Base-by-base conservation (phyloP, 2,113 vertebrate genomes). In the Tamias sibiricus region DNA sequence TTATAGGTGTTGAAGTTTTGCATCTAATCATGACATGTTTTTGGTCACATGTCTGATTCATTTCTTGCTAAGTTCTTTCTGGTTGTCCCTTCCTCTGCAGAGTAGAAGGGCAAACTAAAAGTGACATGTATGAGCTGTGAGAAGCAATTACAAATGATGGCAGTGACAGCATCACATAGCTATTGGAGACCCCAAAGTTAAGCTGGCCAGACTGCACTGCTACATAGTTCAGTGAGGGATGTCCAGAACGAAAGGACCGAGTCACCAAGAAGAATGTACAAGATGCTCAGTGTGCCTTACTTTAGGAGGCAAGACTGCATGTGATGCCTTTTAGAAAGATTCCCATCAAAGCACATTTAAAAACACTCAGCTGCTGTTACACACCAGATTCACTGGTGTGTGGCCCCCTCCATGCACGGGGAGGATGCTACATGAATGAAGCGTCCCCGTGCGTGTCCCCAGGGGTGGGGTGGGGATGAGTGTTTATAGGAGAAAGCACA, bases 151-250 rank as follows among this genome's bases (percentile, higher is more conserved):
- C 64, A 75, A n/a, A 47, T 1, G 42, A 80, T 37, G 52, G 66
- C 40, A 17, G 69, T 6, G 40, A 49, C 6, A 13, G 49, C 54
- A 32, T 24, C 44, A 16, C 68, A n/a, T 17, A 7, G 42, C 19
- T 6, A 12, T 42, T 6, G 54, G 42, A 49, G 37, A 13, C 87
- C 52, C 5, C 1, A 4, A 52, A 17, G 28, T 6, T 2, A 62
- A 24, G 19, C 52, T 4, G 49, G 6, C 28, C 0, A 1, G 52
- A 17, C 4, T 0, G 3, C 57, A 7, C 35, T 0, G 0, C 13
- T 10, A 4, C 7, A 1, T 30, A 1, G 84, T 8, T 44, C 62
- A 19, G 24, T 2, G 5, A 26, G 1, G 40, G 9, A 8, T 0
- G 24, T 2, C 66, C 10, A 16, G 52, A 22, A 3, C 0, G 20